Evolutionary conservation across 2,888 invertebrate species (phyloP).

Genomic region (Dasysyrphus albostriatus): DNA sequence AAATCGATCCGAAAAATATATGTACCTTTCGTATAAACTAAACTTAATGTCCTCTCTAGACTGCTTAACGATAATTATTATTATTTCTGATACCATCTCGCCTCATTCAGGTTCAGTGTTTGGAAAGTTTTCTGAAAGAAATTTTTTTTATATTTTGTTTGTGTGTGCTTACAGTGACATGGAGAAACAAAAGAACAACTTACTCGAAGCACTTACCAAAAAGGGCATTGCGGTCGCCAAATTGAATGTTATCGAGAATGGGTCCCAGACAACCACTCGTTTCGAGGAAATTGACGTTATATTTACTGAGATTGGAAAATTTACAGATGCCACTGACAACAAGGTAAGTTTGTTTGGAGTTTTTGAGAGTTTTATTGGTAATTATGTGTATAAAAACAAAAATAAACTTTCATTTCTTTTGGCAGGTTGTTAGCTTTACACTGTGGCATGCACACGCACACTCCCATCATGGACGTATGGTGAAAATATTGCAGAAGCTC

Average conservation of each 20-base stretch:
- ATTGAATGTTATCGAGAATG: slow-evolving; percentile 83
- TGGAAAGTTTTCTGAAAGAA: slow-evolving; percentile 23
- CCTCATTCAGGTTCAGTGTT: slow-evolving; percentile 1
- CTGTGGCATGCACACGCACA: slow-evolving; percentile 92
- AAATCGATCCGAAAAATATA: neutral
- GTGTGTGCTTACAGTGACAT: slow-evolving; percentile 86
- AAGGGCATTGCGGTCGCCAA: slow-evolving; percentile 90
- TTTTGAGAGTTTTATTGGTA: neutral
- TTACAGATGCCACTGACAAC: slow-evolving; percentile 90
- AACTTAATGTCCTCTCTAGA: neutral
- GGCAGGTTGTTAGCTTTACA: slow-evolving; percentile 89
- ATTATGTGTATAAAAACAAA: neutral
- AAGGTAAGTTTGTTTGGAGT: slow-evolving; percentile 86
- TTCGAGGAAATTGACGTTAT: slow-evolving; percentile 86
- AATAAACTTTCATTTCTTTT: slow-evolving; percentile 9
- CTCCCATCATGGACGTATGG: slow-evolving; percentile 91
- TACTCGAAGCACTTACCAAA: slow-evolving; percentile 92
- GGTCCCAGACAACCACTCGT: slow-evolving; percentile 80
- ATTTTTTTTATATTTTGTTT: slow-evolving; percentile 21
- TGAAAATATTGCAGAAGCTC: slow-evolving; percentile 90
- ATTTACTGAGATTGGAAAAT: slow-evolving; percentile 91
- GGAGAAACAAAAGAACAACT: slow-evolving; percentile 92
- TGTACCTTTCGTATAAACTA: neutral
- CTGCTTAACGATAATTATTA: slow-evolving; percentile 19
- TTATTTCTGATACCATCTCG: slow-evolving; percentile 38